Evolutionary conservation across 2,888 invertebrate species (phyloP).

Genomic region (Tetragonisca angustula): DNA sequence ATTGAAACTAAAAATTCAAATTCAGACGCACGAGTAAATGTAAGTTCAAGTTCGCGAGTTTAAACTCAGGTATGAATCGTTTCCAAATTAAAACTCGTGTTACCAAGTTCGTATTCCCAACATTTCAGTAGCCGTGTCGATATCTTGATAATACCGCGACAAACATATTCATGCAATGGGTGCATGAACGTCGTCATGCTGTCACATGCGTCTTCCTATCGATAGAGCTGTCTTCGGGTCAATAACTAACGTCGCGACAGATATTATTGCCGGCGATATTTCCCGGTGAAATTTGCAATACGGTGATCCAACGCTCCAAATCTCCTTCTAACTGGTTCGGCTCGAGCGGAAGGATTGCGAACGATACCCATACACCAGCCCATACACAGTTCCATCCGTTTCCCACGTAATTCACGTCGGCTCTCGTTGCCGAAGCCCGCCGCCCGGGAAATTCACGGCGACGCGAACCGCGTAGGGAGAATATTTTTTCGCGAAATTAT

Average conservation of each 20-base stretch:
- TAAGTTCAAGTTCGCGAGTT: not conserved
- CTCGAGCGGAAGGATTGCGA: constrained; percentile 70
- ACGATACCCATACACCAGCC: constrained; percentile 58
- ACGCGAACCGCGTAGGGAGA: constrained; percentile 45
- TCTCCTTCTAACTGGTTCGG: constrained; percentile 60
- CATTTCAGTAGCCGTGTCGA: not conserved
- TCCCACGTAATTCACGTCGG: constrained; percentile 73
- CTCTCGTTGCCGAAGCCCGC: constrained; percentile 68
- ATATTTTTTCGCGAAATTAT: constrained; percentile 53
- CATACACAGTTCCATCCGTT: constrained; percentile 7
- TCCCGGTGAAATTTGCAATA: not conserved
- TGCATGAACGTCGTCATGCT: not conserved
- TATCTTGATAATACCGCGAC: not conserved
- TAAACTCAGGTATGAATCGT: not conserved
- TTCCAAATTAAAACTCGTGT: too few relatives aligned
- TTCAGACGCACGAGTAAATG: too few relatives aligned
- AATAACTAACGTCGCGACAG: constrained; percentile 25
- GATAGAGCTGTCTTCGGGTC: not conserved
- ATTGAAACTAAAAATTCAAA: not conserved
- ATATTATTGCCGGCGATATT: constrained; percentile 18
- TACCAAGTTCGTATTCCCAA: not conserved
- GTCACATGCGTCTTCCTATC: not conserved
- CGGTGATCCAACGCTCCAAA: constrained; percentile 43
- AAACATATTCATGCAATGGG: too few relatives aligned
- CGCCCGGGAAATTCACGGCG: constrained; percentile 49